Evolutionary conservation across 2,888 invertebrate species (phyloP).

Genomic region (Drosophila emarginata): DNA sequence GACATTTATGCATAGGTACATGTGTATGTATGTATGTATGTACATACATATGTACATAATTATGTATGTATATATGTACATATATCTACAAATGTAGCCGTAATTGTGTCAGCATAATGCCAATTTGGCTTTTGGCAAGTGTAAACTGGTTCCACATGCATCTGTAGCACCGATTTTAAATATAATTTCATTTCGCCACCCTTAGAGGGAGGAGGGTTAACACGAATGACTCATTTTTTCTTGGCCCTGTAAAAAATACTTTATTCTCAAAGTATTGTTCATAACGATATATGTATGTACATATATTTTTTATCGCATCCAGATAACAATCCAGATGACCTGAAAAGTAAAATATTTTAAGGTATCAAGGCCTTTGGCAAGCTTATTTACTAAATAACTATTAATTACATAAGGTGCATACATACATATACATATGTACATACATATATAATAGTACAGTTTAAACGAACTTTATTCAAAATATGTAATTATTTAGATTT

Average conservation of each 20-base stretch:
- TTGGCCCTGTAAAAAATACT: background rate
- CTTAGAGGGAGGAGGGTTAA: background rate
- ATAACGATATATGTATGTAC: too few species aligned
- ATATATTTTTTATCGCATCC: too few species aligned
- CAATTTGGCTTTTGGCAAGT: background rate
- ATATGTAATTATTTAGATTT: too few species aligned
- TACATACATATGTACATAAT: background rate
- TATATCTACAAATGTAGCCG: slow-evolving; percentile 28
- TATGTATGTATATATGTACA: slow-evolving; percentile 14
- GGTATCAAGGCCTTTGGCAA: too few species aligned
- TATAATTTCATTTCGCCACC: background rate
- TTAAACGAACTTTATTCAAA: too few species aligned
- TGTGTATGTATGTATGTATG: slow-evolving; percentile 23
- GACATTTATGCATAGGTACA: slow-evolving; percentile 7
- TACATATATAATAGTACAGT: too few species aligned
- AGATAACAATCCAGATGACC: too few species aligned
- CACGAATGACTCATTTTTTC: background rate
- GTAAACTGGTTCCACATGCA: slow-evolving; percentile 1
- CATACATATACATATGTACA: too few species aligned
- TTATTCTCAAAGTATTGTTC: background rate
- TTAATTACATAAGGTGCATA: too few species aligned
- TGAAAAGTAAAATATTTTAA: too few species aligned
- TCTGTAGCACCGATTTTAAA: too few species aligned
- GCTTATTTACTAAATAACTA: too few species aligned
- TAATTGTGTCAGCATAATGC: slow-evolving; percentile 61